Evolutionary conservation across 2,113 vertebrate genomes (phyloP).

Genomic region (Artemisiospiza belli): DNA sequence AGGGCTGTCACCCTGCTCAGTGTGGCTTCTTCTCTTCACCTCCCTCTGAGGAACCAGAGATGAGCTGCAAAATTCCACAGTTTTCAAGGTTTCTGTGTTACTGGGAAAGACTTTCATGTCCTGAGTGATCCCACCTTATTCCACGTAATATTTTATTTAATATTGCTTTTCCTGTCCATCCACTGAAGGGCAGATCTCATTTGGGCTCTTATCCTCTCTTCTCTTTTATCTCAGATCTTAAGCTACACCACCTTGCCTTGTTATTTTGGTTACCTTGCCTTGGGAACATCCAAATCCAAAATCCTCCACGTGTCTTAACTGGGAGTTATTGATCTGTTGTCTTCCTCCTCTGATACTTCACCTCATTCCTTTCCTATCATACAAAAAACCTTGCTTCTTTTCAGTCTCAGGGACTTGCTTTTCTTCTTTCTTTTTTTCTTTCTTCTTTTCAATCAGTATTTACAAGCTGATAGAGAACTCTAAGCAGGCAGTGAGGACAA

Average conservation of each 20-base stretch:
- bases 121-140: not conserved
- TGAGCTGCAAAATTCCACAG: not conserved
- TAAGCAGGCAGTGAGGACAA: not conserved
- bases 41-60: not conserved
- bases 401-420: not conserved
- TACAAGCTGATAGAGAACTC: not conserved
- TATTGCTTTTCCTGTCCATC: not conserved
- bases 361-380: not conserved
- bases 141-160: not conserved
- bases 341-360: not conserved
- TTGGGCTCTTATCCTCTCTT: not conserved
- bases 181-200: not conserved
- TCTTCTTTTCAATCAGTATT: not conserved
- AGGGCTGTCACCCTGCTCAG: not conserved
- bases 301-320: not conserved
- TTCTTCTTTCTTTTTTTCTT: too few relatives aligned
- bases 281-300: not conserved
- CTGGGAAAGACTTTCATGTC: not conserved
- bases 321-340: not conserved
- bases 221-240: not conserved
- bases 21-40: not conserved
- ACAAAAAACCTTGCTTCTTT: not conserved
- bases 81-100: not conserved
- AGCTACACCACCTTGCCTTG: not conserved
- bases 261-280: not conserved